Conservation (phyloP, 1,140 invertebrate species). For the Asbolus verrucosus region DNA sequence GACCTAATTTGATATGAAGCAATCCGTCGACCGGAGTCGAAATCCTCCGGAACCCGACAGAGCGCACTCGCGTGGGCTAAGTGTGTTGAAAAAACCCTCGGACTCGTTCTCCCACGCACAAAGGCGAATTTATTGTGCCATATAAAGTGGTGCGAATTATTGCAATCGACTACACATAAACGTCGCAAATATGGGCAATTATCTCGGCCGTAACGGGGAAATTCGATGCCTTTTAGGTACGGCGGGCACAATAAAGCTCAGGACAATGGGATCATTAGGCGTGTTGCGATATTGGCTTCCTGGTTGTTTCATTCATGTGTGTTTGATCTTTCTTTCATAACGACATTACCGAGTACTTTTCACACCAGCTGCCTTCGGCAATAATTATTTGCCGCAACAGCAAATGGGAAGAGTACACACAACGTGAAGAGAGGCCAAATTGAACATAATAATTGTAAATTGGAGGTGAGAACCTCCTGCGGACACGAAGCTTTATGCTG, state of each 20-base stretch:
- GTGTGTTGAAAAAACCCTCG: constrained; percentile 21
- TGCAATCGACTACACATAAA: neutral
- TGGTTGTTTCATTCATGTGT: neutral
- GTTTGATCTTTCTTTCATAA: constrained; percentile 2
- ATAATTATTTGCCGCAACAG: constrained; percentile 1
- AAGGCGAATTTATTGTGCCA: neutral
- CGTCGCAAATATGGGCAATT: neutral
- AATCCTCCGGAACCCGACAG: neutral
- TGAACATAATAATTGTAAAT: constrained; percentile 36
- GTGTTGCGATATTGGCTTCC: constrained; percentile 1
- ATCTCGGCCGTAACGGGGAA: neutral
- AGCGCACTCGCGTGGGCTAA: neutral
- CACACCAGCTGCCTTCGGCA: constrained; percentile 5
- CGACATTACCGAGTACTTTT: neutral
- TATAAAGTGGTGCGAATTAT: constrained; percentile 11
- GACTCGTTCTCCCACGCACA: constrained; percentile 18
- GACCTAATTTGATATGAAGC: too few relatives aligned
- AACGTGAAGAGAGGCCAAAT: constrained; percentile 24
- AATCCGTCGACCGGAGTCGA: neutral
- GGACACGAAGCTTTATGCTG: constrained; percentile 16
- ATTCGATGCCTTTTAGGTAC: constrained; percentile 2
- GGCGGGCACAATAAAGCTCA: too few relatives aligned
- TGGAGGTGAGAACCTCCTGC: constrained; percentile 26
- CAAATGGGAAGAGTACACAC: constrained; percentile 19
- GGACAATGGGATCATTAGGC: constrained; percentile 19